These are phyloP conservation scores for Zele albiditarsus DNA, from an alignment of 2,888 invertebrate genomes.

Conservation along the genomic window DNA sequence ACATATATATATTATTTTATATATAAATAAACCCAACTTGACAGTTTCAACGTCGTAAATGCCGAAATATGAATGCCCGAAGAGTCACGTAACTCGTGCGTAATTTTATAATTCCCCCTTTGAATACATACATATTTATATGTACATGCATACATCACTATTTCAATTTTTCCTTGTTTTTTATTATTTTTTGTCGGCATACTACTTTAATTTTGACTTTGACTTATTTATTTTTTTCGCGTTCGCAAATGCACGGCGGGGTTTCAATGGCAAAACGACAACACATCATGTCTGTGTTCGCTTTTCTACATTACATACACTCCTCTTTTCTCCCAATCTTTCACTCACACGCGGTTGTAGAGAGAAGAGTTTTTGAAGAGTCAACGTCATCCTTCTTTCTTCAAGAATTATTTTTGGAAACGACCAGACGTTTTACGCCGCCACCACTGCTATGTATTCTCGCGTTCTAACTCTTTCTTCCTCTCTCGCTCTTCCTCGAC, in stretches of 20 bases:
- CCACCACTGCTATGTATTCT: slow-evolving; percentile 3
- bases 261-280: background rate
- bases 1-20: slow-evolving; percentile 5
- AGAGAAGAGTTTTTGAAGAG: slow-evolving; percentile 20
- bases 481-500: background rate
- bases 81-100: slow-evolving; percentile 31
- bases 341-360: background rate
- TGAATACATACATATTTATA: slow-evolving; percentile 3
- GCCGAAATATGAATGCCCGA: slow-evolving; percentile 35
- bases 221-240: slow-evolving; percentile 26
- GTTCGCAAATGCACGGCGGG: slow-evolving; percentile 32
- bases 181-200: slow-evolving; percentile 9
- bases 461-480: background rate
- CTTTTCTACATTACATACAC: background rate
- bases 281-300: background rate
- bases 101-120: slow-evolving; percentile 19
- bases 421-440: slow-evolving; percentile 35
- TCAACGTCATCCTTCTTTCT: slow-evolving; percentile 32
- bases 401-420: slow-evolving; percentile 44
- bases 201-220: slow-evolving; percentile 12
- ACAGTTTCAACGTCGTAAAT: slow-evolving; percentile 21
- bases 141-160: background rate
- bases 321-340: background rate
- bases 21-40: slow-evolving; percentile 8
- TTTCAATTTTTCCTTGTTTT: background rate